Conservation (phyloP, 2,888 invertebrate species). For the Sphaeridia pumilis region DNA sequence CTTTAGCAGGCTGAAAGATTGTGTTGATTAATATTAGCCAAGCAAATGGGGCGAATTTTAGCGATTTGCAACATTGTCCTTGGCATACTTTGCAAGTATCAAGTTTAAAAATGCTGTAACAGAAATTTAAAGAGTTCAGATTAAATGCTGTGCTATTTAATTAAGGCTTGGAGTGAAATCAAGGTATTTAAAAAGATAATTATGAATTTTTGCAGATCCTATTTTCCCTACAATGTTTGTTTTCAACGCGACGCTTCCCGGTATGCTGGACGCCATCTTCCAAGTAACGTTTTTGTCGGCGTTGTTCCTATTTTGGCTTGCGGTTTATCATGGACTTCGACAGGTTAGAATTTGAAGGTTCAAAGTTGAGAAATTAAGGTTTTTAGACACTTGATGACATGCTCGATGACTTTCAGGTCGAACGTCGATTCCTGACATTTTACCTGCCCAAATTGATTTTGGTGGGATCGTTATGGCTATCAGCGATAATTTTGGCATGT, state of each 20-base stretch:
- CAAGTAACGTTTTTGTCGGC: conserved; percentile 81
- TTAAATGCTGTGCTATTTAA: no score
- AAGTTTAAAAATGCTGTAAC: no score
- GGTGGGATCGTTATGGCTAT: conserved; percentile 74
- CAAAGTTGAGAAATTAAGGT: no score
- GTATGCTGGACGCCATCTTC: conserved; percentile 79
- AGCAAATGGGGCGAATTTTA: no score
- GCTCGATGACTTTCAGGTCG: conserved; percentile 53
- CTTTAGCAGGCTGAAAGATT: no score
- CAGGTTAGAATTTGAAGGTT: conserved; percentile 46
- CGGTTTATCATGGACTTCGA: conserved; percentile 85
- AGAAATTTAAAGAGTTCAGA: no score
- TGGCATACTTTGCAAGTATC: no score
- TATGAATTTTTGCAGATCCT: conserved; percentile 66
- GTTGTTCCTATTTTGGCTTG: conserved; percentile 85
- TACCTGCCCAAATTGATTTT: conserved; percentile 81
- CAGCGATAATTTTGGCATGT: conserved; percentile 69
- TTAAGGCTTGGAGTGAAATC: no score
- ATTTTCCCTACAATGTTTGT: conserved; percentile 83
- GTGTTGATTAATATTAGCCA: no score
- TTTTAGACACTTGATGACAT: no score
- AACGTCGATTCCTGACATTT: conserved; percentile 70
- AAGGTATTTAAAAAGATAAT: no score
- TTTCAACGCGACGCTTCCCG: conserved; percentile 76
- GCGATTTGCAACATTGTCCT: no score